Base-by-base conservation (phyloP, 1,140 invertebrate genomes). In the Coelopa frigida region DNA sequence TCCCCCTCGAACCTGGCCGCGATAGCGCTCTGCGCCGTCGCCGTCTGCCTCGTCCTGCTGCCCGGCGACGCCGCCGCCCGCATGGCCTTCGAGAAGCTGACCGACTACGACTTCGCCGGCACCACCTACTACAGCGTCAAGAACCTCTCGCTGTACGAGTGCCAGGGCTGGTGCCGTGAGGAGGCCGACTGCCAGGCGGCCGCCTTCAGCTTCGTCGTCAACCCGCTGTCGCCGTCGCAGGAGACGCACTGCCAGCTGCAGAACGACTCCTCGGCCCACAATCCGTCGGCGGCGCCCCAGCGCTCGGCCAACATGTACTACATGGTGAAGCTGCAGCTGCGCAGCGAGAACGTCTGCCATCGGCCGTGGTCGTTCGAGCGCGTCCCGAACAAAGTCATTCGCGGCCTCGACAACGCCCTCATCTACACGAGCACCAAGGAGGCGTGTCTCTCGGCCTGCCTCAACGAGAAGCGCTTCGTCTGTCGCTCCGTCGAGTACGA, bases 371-470 rank as follows among this genome's bases (percentile, higher is more conserved):
- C 89, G 12, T 94, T 95, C 68, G 92, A 95, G 68, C 75, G 90
- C 38, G 87, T 94, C 14, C 89, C 91, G 0, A 93, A 93, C 70
- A 91, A 91, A 68, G 84, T 91, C 73, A 84, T 94, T 5, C 77
- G 88, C 23, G 89, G 89, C 1, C 71, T 90, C 49, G 90, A 94
- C 73, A 92, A 93, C 60, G 88, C 88, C 11, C 75, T 92, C 23
- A 92, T 94, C 59, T 94, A 93, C 70, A 91, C 89, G 1, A 90
- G 89, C 20, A 91, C 89, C 24, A 94, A 94, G 66, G 90, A 94
- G 73, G 88, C 88, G 31, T 95, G 92, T 65, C 73, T 94, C 7
- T 87, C 89, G 12, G 85, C 90, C 10, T 95, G 92, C 70, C 73
- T 94, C 11, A 93, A 92, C 61, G 91, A 95, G 79, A 83, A 87